A percentile compares a stretch with the other conserved stretches of the same genome.
Evolutionary conservation across 2,888 invertebrate genomes (phyloP).

Genomic region (Drosophila vallismaia): DNA sequence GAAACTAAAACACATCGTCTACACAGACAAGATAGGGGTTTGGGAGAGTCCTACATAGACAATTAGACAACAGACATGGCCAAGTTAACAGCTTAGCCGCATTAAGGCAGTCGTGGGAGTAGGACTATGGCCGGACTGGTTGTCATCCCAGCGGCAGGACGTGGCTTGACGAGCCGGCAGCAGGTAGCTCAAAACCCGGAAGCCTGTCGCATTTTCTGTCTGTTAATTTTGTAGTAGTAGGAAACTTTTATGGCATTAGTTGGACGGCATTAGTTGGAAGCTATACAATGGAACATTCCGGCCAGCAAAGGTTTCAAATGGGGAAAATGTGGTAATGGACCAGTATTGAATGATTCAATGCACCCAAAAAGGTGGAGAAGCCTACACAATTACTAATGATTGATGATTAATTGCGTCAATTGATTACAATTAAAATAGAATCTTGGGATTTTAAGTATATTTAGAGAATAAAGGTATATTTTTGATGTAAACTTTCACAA

Average conservation of each 20-base stretch:
- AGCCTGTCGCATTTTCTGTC: slow-evolving; percentile 57
- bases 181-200: slow-evolving; percentile 51
- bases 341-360: background rate
- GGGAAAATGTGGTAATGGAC: background rate
- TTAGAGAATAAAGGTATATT: no score
- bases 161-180: slow-evolving; percentile 21
- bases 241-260: slow-evolving; percentile 50
- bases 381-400: background rate
- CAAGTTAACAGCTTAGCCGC: slow-evolving; percentile 60
- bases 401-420: background rate
- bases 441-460: background rate
- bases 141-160: slow-evolving; percentile 56
- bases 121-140: slow-evolving; percentile 13
- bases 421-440: background rate
- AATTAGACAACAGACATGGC: slow-evolving; percentile 60
- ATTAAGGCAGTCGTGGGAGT: slow-evolving; percentile 36
- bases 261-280: slow-evolving; percentile 26
- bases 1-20: background rate
- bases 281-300: slow-evolving; percentile 18
- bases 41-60: slow-evolving; percentile 45
- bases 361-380: background rate
- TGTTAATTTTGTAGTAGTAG: slow-evolving; percentile 58
- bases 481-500: background rate
- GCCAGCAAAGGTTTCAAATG: background rate
- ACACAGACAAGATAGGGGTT: slow-evolving; percentile 15